Evolutionary conservation across 2,797 vertebrate species (phyloP).

Genomic region (Labroides dimidiatus): DNA sequence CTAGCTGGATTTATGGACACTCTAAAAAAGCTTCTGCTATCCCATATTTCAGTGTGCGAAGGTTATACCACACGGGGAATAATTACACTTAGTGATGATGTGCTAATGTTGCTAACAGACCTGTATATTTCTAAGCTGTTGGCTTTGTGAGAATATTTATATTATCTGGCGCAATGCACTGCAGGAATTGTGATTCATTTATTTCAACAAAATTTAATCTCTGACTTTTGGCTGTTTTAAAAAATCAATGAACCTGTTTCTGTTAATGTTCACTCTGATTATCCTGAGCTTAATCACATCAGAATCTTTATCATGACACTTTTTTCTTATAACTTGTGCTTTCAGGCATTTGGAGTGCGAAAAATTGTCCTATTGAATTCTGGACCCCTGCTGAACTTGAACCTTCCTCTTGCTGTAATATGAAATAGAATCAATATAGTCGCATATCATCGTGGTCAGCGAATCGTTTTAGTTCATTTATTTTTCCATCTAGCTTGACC

Average conservation of each 20-base stretch:
- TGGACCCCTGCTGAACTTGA: constrained; percentile 41
- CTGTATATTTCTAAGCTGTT: not conserved
- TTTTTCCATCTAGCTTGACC: constrained; percentile 31
- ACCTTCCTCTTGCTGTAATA: constrained; percentile 49
- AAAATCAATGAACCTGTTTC: too few relatives aligned
- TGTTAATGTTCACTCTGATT: too few relatives aligned
- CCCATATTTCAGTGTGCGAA: constrained; percentile 5
- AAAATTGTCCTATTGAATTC: too few relatives aligned
- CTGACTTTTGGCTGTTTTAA: too few relatives aligned
- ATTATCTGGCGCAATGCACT: not conserved
- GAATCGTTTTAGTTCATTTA: constrained; percentile 48
- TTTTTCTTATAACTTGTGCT: too few relatives aligned
- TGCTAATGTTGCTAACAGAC: constrained; percentile 1
- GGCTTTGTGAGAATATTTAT: not conserved
- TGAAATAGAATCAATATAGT: constrained; percentile 66
- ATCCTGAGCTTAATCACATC: too few relatives aligned
- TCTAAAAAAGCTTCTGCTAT: constrained; percentile 10
- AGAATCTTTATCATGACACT: too few relatives aligned
- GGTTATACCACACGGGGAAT: not conserved
- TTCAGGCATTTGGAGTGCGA: too few relatives aligned
- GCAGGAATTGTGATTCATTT: too few relatives aligned
- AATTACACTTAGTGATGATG: not conserved
- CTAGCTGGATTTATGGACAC: constrained; percentile 34
- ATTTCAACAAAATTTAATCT: too few relatives aligned
- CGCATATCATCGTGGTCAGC: constrained; percentile 48